Base-by-base conservation (phyloP, 2,888 invertebrate species). In the Drosophila planitibia region DNA sequence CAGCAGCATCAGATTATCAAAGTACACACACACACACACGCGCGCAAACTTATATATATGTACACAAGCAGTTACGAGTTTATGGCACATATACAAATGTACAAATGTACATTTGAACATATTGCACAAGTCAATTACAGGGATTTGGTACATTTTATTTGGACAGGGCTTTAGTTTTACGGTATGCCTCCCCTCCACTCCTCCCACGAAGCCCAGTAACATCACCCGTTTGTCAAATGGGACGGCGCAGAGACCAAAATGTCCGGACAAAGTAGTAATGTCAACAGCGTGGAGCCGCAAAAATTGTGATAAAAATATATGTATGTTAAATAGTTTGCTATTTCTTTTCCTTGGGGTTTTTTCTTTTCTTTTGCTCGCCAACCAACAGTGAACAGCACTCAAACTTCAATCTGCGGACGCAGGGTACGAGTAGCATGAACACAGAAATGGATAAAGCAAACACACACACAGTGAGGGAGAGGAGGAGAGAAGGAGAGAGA, bases 41-140 rank as follows among this genome's bases (percentile, higher is more conserved):
- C 14, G 53, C 22, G 22, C 22, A 33, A 4, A 33, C 33, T 12
- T 12, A 19, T 19, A 10, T 5, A 28, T 51, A 9, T n/a, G 6
- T n/a, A n/a, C 30, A 14, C 14, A n/a, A n/a, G n/a, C 52, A 52
- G 52, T 52, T 65, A 52, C 33, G 52, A 53, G 52, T 52, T 64
- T 66, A 66, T 65, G 51, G 65, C 65, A 68, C 30, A 60, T 39
- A 62, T n/a, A 60, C 14, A 61, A 25, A 35, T 81, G 70, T 70
- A 71, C 77, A 67, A 25, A 35, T 81, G 74, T 70, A 71, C 78
- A 67, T 82, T 75, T 76, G 66, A 75, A 77, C 83, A 74, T 83
- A 85, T 89, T 89, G 86, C 76, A 76, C 73, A 84, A 85, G 89
- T 85, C 85, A 85, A 85, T 89, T 89, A 86, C 81, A 75, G 81